A percentile compares a stretch with the other conserved stretches of the same genome.
These are phyloP conservation scores for Leptura quadrifasciata DNA, from an alignment of 2,888 invertebrate genomes.

Conservation along the genomic window DNA sequence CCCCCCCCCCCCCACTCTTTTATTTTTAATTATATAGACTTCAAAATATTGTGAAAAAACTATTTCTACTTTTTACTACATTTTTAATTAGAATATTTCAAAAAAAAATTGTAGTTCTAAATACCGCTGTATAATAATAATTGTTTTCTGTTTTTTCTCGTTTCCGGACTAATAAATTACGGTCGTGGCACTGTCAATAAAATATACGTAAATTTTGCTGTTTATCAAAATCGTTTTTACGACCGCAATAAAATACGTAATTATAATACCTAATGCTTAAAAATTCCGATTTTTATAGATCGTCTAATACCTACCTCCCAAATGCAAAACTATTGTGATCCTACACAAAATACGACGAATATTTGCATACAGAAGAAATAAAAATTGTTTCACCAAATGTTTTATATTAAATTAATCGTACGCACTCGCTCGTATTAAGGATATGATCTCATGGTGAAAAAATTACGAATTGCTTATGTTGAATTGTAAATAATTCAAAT, in stretches of 20 bases:
- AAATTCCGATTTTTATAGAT: neutral
- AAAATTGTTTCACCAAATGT: slow-evolving; percentile 35
- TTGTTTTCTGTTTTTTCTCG: too few relatives aligned
- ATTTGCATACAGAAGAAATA: slow-evolving; percentile 32
- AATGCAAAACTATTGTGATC: slow-evolving; percentile 6
- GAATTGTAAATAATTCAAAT: slow-evolving; percentile 46
- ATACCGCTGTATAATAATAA: too few relatives aligned
- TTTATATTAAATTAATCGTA: slow-evolving; percentile 24
- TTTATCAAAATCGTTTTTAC: neutral
- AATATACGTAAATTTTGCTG: neutral
- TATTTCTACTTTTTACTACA: too few relatives aligned
- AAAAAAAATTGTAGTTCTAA: too few relatives aligned
- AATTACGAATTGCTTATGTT: slow-evolving; percentile 42
- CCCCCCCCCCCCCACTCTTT: too few relatives aligned
- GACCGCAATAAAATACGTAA: neutral
- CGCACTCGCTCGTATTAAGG: slow-evolving; percentile 36
- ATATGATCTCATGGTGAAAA: slow-evolving; percentile 52
- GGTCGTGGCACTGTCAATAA: neutral
- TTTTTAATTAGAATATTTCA: too few relatives aligned
- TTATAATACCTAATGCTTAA: neutral
- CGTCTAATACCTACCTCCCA: neutral
- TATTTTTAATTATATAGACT: too few relatives aligned
- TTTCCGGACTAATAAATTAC: too few relatives aligned
- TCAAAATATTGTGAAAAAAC: too few relatives aligned
- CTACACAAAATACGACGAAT: neutral